Evolutionary conservation across 2,113 vertebrate species (phyloP).

Genomic region (Dendrocopos noguchii): DNA sequence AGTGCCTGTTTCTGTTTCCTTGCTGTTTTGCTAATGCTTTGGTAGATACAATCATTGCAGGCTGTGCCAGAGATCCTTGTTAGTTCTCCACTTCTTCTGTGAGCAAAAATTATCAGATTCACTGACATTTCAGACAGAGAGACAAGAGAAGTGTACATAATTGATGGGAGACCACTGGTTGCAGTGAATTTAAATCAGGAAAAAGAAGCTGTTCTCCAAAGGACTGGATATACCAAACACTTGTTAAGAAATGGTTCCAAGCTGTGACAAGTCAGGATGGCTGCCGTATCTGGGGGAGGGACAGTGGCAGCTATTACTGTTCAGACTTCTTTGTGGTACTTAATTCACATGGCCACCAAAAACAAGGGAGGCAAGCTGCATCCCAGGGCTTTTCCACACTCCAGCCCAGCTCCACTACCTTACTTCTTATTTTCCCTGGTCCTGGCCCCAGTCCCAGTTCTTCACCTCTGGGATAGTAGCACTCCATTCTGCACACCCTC

Average conservation of each 20-base stretch:
- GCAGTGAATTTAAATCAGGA: constrained; percentile 43
- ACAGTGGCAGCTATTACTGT: not conserved
- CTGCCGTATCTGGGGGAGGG: not conserved
- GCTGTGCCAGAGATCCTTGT: constrained; percentile 32
- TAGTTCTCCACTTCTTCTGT: constrained; percentile 4
- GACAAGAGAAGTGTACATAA: constrained; percentile 37
- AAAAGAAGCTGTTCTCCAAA: not conserved
- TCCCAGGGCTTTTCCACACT: not conserved
- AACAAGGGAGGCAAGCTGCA: not conserved
- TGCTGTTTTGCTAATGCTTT: constrained; percentile 24
- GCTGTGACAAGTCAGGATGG: not conserved
- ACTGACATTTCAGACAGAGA: constrained; percentile 44
- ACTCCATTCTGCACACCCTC: not conserved
- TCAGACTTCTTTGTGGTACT: not conserved
- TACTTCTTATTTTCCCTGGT: not conserved
- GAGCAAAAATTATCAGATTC: constrained; percentile 50
- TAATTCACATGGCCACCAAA: not conserved
- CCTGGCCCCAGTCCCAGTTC: not conserved
- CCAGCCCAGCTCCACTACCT: not conserved
- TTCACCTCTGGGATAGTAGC: not conserved
- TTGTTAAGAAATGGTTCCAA: not conserved
- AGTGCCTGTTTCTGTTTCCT: constrained; percentile 3
- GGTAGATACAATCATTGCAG: constrained; percentile 32
- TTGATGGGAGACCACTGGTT: constrained; percentile 32
- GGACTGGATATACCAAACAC: not conserved